phyloP scores from a whole-genome alignment of 2,797 vertebrate genomes.

The Syncerus caffer region DNA sequence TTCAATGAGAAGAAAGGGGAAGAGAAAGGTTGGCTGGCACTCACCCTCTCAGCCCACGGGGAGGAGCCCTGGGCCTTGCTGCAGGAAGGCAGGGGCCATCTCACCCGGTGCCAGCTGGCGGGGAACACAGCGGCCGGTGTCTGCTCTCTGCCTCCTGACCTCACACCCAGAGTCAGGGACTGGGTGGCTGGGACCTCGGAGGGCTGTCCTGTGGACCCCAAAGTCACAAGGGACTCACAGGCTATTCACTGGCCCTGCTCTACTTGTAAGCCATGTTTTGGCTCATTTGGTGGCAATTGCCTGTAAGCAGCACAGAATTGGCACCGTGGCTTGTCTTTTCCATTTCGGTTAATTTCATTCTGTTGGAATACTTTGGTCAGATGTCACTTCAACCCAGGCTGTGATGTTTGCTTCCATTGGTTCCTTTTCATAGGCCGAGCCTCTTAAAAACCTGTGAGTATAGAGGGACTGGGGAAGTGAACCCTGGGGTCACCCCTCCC shows the following conservation, averaged over 20 bases:
- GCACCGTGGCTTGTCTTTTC: neutral
- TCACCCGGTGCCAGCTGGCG: neutral
- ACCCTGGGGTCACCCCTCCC: neutral
- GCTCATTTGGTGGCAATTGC: neutral
- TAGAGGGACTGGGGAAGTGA: no score
- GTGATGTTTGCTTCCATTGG: neutral
- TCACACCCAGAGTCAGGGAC: neutral
- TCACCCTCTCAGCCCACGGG: neutral
- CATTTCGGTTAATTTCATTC: neutral
- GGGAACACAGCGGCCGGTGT: fast-evolving
- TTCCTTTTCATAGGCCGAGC: neutral
- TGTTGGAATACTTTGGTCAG: neutral
- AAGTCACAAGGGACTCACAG: fast-evolving
- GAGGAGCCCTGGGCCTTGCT: neutral
- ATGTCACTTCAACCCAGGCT: neutral
- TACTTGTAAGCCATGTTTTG: fast-evolving
- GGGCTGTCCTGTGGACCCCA: fast-evolving
- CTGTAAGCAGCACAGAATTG: neutral
- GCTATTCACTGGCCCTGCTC: neutral
- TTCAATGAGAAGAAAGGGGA: neutral
- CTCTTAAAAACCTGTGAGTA: neutral
- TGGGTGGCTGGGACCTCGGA: neutral
- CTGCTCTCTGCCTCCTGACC: no score
- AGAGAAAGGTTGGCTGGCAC: neutral
- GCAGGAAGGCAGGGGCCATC: neutral